phyloP scores from a whole-genome alignment of 2,797 vertebrate species.

The Falco naumanni region DNA sequence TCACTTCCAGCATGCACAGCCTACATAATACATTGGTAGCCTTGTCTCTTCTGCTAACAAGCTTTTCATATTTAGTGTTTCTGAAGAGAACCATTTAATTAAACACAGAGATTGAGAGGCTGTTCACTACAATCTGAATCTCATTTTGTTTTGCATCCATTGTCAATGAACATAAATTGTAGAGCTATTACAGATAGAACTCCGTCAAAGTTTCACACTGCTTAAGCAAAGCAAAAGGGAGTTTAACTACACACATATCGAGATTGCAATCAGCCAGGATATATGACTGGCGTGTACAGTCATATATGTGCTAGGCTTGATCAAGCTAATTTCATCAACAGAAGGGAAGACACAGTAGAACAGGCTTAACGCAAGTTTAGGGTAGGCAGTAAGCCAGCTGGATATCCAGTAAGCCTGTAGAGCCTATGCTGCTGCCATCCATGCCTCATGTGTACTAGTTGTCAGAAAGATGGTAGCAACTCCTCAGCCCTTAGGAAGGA shows the following conservation, averaged over 20 bases:
- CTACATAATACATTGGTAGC: neutral
- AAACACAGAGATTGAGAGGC: constrained; percentile 10
- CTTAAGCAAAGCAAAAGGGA: constrained; percentile 37
- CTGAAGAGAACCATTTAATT: constrained; percentile 37
- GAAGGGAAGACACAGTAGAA: neutral
- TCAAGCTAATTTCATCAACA: constrained; percentile 44
- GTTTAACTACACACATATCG: constrained; percentile 38
- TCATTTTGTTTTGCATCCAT: constrained; percentile 18
- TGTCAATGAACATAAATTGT: constrained; percentile 48
- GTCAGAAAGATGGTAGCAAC: neutral
- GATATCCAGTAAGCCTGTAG: neutral
- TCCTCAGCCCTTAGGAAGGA: neutral
- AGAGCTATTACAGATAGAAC: constrained; percentile 36
- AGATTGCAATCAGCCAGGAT: constrained; percentile 44
- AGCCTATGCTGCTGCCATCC: neutral
- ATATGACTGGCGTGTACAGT: neutral
- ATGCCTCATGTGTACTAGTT: fast-evolving
- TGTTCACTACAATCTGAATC: constrained; percentile 17
- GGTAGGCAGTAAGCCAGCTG: neutral
- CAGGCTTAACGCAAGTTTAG: neutral
- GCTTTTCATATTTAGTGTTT: constrained; percentile 30
- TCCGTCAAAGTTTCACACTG: constrained; percentile 41
- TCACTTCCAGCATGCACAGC: neutral
- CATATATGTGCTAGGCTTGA: neutral
- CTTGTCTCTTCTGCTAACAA: neutral